phyloP scores from a whole-genome alignment of 64 coral and sea anemone genomes.

The Pocillopora damicornis region DNA sequence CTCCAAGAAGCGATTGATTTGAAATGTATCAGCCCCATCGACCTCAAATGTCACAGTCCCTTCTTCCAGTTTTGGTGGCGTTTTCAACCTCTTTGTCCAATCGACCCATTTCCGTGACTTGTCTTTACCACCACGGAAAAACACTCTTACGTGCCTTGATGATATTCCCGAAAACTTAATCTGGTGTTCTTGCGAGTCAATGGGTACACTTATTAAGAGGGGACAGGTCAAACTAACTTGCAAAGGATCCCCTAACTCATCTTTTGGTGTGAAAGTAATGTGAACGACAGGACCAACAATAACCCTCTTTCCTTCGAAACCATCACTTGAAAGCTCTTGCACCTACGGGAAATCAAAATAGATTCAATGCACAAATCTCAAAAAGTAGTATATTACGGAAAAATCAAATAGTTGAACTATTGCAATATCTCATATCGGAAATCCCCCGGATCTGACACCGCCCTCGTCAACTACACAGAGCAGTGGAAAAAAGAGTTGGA shows the following conservation, averaged over 20 bases:
- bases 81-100: neutral
- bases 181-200: neutral
- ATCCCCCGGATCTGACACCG: conserved; percentile 5
- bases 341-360: neutral
- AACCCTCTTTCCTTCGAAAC: neutral
- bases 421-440: neutral
- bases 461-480: conserved; percentile 22
- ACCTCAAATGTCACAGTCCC: neutral
- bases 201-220: neutral
- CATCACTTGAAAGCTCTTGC: neutral
- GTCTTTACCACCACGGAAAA: neutral
- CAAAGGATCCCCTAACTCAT: neutral
- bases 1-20: neutral
- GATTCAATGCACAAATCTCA: neutral
- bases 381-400: neutral
- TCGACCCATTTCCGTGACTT: neutral
- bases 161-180: neutral
- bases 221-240: neutral
- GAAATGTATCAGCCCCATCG: neutral
- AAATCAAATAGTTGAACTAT: neutral
- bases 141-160: neutral
- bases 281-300: neutral
- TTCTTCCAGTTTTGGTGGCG: neutral
- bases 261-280: neutral
- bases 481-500: conserved; percentile 32